phyloP scores from a whole-genome alignment of 37 sponge, comb jelly and placozoan species.

The Tethya wilhelma region DNA sequence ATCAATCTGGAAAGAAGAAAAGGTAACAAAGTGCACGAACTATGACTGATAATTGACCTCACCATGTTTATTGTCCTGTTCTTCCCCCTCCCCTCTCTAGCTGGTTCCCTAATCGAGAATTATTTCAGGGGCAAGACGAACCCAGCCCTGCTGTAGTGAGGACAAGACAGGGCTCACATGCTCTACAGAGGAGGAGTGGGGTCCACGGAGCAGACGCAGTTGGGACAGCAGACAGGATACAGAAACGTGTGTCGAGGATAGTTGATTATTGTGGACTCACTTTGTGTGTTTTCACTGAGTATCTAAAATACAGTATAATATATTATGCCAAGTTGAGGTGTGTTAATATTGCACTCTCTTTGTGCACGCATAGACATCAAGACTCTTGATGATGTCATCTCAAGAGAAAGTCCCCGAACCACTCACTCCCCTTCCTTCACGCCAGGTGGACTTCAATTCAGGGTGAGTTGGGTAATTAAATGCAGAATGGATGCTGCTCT shows the following conservation, averaged over 20 bases:
- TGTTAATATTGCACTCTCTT: not conserved
- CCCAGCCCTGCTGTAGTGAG: slow-evolving; percentile 31
- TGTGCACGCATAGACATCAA: not conserved
- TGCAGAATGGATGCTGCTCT: not conserved
- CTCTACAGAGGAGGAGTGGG: slow-evolving; percentile 40
- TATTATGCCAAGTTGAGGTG: too few species aligned
- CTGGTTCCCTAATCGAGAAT: not conserved
- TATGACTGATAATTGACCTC: not conserved
- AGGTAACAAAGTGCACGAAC: not conserved
- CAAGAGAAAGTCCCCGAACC: not conserved
- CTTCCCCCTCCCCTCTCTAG: not conserved
- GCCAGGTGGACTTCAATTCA: too few species aligned
- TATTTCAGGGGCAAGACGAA: not conserved
- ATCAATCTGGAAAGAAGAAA: not conserved
- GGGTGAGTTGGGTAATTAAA: too few species aligned
- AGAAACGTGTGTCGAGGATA: slow-evolving; percentile 33
- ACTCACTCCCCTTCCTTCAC: not conserved
- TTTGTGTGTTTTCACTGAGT: too few species aligned
- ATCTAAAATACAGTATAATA: too few species aligned
- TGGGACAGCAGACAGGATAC: slow-evolving; percentile 19
- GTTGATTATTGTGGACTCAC: too few species aligned
- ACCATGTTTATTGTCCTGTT: not conserved
- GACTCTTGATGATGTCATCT: not conserved
- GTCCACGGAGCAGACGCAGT: too few species aligned
- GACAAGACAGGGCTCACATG: slow-evolving; percentile 25